phyloP scores from a whole-genome alignment of 2,113 vertebrate genomes.

The Rynchops niger region DNA sequence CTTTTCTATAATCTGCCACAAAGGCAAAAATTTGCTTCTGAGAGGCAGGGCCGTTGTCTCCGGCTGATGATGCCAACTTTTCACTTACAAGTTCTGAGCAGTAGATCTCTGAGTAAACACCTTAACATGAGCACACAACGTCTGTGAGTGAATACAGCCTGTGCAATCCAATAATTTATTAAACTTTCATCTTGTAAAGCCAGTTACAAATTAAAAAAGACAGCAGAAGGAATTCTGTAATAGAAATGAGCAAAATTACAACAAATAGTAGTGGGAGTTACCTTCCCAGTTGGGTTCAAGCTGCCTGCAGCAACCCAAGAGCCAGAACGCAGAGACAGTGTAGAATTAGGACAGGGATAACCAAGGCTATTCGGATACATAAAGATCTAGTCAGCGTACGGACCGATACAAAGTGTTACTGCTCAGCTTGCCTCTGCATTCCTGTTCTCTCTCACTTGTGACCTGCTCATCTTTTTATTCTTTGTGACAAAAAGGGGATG shows the following conservation, averaged over 20 bases:
- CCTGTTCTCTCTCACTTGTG: background rate
- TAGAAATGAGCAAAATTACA: slow-evolving; percentile 79
- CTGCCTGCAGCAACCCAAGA: slow-evolving; percentile 87
- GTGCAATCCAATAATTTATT: slow-evolving; percentile 89
- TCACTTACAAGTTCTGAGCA: accelerated
- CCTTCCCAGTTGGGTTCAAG: slow-evolving; percentile 77
- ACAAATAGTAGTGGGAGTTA: slow-evolving; percentile 70
- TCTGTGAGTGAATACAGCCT: slow-evolving; percentile 11
- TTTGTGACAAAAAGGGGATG: background rate
- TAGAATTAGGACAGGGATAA: slow-evolving; percentile 60
- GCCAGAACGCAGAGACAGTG: slow-evolving; percentile 66
- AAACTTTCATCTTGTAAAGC: slow-evolving; percentile 88
- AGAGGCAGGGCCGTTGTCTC: background rate
- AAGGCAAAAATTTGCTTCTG: background rate
- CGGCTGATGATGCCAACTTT: background rate
- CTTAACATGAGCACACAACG: background rate
- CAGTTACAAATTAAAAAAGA: slow-evolving; percentile 87
- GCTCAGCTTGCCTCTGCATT: background rate
- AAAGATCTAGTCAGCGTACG: background rate
- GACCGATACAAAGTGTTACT: background rate
- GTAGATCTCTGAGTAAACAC: background rate
- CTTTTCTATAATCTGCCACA: background rate
- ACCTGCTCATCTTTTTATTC: background rate
- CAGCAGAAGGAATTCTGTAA: slow-evolving; percentile 70
- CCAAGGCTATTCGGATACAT: background rate